Evolutionary conservation across 2,797 vertebrate genomes (phyloP).

Genomic region (Eremophila alpestris): DNA sequence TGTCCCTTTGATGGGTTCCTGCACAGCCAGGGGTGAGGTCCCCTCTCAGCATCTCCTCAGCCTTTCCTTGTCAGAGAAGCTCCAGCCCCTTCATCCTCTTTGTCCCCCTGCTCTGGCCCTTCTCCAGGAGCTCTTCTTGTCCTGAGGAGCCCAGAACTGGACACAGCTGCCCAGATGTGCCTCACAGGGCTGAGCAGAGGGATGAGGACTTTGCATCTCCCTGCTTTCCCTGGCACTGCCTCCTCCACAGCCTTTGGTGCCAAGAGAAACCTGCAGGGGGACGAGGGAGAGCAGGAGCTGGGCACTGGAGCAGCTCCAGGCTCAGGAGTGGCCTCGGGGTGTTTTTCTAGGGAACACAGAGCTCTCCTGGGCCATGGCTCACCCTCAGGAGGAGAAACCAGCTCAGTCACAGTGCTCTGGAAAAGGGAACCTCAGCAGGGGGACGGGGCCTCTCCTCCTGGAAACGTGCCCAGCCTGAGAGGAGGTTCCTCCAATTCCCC

Average conservation of each 20-base stretch:
- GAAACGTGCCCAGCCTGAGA: background rate
- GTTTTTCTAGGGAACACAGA: background rate
- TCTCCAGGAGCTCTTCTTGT: background rate
- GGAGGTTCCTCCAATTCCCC: slow-evolving; percentile 3
- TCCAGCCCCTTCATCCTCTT: background rate
- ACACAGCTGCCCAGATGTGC: background rate
- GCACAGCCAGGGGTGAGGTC: background rate
- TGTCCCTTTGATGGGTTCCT: background rate
- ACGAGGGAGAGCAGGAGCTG: background rate
- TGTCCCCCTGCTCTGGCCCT: background rate
- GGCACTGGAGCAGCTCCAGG: background rate
- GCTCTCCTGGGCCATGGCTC: background rate
- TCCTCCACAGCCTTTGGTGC: background rate
- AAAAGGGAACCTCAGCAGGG: background rate
- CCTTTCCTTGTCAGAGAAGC: background rate
- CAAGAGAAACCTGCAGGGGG: background rate
- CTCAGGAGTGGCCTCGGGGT: background rate
- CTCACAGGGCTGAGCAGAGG: background rate
- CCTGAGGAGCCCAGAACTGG: background rate
- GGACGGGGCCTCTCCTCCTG: background rate
- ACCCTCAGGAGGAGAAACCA: background rate
- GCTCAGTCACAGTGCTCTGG: background rate
- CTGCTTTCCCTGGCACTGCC: background rate
- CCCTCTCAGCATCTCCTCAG: background rate
- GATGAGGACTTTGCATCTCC: background rate